These are phyloP conservation scores for Himalopsyche japonica DNA, from an alignment of 2,888 invertebrate genomes.

Conservation along the genomic window DNA sequence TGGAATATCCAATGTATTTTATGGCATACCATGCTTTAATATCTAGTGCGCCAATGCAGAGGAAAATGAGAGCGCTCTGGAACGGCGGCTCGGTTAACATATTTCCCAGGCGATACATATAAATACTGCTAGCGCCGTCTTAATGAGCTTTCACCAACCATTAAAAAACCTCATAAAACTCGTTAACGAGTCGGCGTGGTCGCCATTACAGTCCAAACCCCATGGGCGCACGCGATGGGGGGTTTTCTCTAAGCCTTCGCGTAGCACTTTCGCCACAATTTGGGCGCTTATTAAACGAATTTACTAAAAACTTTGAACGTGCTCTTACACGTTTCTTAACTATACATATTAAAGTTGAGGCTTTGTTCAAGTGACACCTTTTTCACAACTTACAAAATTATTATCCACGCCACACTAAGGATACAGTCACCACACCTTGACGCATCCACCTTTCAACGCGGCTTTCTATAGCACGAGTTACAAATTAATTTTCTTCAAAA, in stretches of 20 bases:
- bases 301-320: not conserved
- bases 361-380: not conserved
- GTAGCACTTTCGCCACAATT: not conserved
- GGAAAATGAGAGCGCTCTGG: conserved; percentile 17
- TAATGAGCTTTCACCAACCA: conserved; percentile 40
- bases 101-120: conserved; percentile 41
- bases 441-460: too few relatives aligned
- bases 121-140: conserved; percentile 39
- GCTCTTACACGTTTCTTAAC: not conserved
- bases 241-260: not conserved
- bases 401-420: too few relatives aligned
- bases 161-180: conserved; percentile 41
- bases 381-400: not conserved
- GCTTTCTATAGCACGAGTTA: too few relatives aligned
- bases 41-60: not conserved
- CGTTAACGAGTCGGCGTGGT: conserved; percentile 39
- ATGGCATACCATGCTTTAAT: not conserved
- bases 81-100: conserved; percentile 19
- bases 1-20: too few relatives aligned
- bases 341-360: not conserved
- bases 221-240: not conserved
- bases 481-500: too few relatives aligned
- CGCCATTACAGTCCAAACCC: conserved; percentile 11
- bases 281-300: not conserved
- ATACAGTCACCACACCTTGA: too few relatives aligned